Evolutionary conservation across 2,797 vertebrate genomes (phyloP).

Genomic region (Myotis pilosus): DNA sequence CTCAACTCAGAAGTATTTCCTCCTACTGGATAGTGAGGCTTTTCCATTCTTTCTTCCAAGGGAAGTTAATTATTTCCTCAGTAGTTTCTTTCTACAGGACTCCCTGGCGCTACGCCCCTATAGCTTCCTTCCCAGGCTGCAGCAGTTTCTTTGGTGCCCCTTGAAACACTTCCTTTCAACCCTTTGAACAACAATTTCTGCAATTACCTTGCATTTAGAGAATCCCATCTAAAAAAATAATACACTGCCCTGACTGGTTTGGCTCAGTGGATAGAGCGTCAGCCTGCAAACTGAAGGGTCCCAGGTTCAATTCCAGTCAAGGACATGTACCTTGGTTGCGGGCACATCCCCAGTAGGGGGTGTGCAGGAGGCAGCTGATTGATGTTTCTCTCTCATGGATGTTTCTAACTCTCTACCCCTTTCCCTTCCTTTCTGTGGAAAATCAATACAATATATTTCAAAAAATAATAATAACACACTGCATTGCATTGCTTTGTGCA

Average conservation of each 20-base stretch:
- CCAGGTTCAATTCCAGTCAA: no score
- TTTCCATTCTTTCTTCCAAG: background rate
- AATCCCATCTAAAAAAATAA: background rate
- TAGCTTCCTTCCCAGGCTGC: background rate
- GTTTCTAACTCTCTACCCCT: no score
- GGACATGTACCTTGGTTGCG: no score
- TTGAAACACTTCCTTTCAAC: background rate
- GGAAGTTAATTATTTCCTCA: background rate
- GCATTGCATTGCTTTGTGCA: background rate
- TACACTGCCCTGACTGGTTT: background rate
- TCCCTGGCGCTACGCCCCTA: background rate
- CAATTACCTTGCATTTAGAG: constrained; percentile 13
- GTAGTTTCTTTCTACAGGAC: background rate
- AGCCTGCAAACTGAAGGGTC: no score
- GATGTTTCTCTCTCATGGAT: no score
- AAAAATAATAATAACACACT: background rate
- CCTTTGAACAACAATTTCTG: constrained; percentile 23
- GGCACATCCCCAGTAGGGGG: no score
- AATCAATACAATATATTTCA: no score
- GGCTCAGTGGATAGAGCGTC: no score
- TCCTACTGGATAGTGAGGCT: background rate
- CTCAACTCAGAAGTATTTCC: background rate
- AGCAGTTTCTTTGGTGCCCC: background rate
- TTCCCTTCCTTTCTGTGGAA: no score
- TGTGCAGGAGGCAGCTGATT: no score